Conservation (phyloP, 2,797 vertebrate genomes). For the Apogon hyalosoma region DNA sequence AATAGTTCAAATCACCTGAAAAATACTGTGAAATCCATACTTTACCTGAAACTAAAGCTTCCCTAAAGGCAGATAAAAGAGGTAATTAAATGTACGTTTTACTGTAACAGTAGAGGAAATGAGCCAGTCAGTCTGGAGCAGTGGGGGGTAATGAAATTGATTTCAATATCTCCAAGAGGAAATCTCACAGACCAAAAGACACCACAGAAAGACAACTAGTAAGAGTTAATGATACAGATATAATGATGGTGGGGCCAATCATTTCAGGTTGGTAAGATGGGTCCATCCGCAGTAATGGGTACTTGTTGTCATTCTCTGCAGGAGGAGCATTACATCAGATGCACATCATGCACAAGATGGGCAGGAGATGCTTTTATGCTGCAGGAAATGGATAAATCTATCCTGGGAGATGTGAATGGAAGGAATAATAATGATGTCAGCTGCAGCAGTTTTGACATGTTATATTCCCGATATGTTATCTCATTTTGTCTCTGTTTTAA, state of each 20-base stretch:
- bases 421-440: conserved; percentile 43
- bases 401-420: conserved; percentile 51
- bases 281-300: conserved; percentile 48
- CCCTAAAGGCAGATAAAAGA: conserved; percentile 29
- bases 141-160: conserved; percentile 53
- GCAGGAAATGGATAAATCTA: conserved; percentile 68
- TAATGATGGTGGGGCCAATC: conserved; percentile 49
- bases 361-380: conserved; percentile 50
- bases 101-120: conserved; percentile 56
- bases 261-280: conserved; percentile 40
- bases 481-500: conserved; percentile 32
- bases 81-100: conserved; percentile 56
- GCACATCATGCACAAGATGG: conserved; percentile 60
- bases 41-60: conserved; percentile 43
- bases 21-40: conserved; percentile 12
- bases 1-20: conserved; percentile 16
- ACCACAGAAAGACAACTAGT: conserved; percentile 38
- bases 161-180: conserved; percentile 61
- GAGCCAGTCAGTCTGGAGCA: conserved; percentile 60
- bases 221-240: conserved; percentile 53
- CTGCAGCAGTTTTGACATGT: conserved; percentile 48
- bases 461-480: conserved; percentile 47
- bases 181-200: conserved; percentile 53
- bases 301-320: conserved; percentile 46
- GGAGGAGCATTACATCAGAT: conserved; percentile 57